Conservation (phyloP, 2,797 vertebrate genomes). For the Buceros bicornis region DNA sequence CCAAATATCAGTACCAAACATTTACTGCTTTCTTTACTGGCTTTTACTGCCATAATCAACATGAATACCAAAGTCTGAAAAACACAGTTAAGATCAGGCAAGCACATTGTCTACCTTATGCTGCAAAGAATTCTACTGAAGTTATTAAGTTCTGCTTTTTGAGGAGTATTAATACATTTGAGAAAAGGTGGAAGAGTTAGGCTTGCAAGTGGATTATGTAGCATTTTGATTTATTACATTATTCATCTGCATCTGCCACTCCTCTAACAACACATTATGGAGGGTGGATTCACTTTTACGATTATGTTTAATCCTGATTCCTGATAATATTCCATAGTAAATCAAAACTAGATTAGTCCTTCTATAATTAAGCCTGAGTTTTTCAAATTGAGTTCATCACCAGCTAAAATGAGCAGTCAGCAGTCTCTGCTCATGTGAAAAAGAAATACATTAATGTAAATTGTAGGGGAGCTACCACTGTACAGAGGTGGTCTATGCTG, state of each 20-base stretch:
- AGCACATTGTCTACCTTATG: not conserved
- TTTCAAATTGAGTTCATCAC: not conserved
- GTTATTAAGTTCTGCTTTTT: not conserved
- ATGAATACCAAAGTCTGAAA: not conserved
- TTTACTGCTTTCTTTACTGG: not conserved
- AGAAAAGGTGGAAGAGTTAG: not conserved
- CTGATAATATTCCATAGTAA: not conserved
- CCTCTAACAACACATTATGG: not conserved
- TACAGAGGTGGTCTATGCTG: not conserved
- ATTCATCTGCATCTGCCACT: not conserved
- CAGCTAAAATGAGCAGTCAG: not conserved
- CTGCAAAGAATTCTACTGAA: not conserved
- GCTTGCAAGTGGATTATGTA: not conserved
- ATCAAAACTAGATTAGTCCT: constrained; percentile 18
- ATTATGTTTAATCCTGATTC: not conserved
- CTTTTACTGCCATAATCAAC: constrained; percentile 4
- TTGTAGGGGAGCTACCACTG: constrained; percentile 1
- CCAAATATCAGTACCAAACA: not conserved
- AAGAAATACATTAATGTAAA: not conserved
- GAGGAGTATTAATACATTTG: not conserved
- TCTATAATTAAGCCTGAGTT: not conserved
- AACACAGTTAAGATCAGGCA: not conserved
- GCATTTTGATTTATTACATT: not conserved
- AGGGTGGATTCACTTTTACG: not conserved
- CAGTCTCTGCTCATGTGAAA: not conserved